Conservation (phyloP, 2,797 vertebrate species). For the Arnoldichthys spilopterus region DNA sequence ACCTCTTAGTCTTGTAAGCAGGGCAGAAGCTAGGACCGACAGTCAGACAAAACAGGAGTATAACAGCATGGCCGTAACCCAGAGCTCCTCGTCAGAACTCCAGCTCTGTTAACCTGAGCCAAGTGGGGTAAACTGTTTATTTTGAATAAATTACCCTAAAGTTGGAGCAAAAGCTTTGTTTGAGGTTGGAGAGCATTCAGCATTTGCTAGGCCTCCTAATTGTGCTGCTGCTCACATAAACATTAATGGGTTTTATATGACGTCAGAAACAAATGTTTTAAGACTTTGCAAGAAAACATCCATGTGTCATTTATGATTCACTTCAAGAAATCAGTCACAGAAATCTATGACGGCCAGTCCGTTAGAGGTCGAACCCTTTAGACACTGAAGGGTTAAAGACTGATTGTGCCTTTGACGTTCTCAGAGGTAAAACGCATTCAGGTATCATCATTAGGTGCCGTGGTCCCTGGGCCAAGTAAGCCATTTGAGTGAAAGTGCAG, state of each 20-base stretch:
- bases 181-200: neutral
- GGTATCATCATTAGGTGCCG: neutral
- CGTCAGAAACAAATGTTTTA: neutral
- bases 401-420: neutral
- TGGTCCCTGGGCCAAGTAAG: slow-evolving; percentile 5
- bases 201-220: neutral
- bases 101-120: slow-evolving; percentile 56
- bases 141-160: slow-evolving; percentile 74
- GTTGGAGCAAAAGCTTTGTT: slow-evolving; percentile 57
- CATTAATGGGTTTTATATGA: neutral
- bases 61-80: slow-evolving; percentile 65
- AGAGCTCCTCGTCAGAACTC: slow-evolving; percentile 65
- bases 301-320: neutral
- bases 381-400: too few relatives aligned
- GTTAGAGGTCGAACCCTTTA: neutral
- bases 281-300: slow-evolving; percentile 9
- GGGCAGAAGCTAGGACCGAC: slow-evolving; percentile 66
- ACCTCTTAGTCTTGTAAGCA: slow-evolving; percentile 33
- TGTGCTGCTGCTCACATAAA: neutral
- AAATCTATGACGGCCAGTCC: too few relatives aligned
- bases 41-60: slow-evolving; percentile 70
- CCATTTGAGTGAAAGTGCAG: slow-evolving; percentile 20
- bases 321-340: slow-evolving; percentile 9
- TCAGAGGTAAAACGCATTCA: neutral
- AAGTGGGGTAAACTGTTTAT: slow-evolving; percentile 75